Evolutionary conservation across 2,888 invertebrate species (phyloP), one percentile per base, ranked within the genome.

Genomic region (Isoperla grammatica): DNA sequence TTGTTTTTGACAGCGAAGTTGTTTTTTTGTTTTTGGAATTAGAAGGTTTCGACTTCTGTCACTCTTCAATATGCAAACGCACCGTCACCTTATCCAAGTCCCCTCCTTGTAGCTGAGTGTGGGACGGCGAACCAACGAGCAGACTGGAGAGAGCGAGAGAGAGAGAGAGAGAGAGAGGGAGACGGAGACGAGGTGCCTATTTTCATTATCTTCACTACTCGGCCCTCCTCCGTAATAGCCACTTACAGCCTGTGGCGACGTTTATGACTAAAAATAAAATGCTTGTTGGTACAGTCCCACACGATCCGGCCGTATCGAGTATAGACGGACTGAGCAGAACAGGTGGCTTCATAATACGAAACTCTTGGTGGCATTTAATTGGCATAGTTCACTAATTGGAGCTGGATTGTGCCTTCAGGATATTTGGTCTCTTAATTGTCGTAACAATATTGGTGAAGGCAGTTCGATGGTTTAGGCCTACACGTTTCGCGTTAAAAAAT

Each of bases 191-290:
- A 46, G 46, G 46, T 46, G 46, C 46, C 46, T 22, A 17, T 46
- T 46, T 46, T 46, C 46, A 46, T 46, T 20, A 46, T 46, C 19
- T 46, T 12, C 17, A 46, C 46, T 20, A 20, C 6, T 29, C 49
- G 23, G 15, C 49, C 49, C 23, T 35, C 13, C 49, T 50, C 49
- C 15, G 12, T 23, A 58, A 61, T 50, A 53, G 35, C 40, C 42
- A 50, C 49, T 58, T 48, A 58, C 39, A 48, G 53, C 50, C 58
- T 29, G 29, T 49, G 50, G 58, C 40, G 50, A 58, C 58, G 53
- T 49, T 49, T 39, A 58, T 37, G 50, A 53, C 58, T 58, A 43
- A 58, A 58, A 53, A 53, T 58, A 58, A 58, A 58, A 48, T 48
- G 12, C 39, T 40, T 17, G 20, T 20, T 48, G 35, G 57, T 57